Evolutionary conservation across 2,888 invertebrate species (phyloP), one percentile per base, ranked within the genome.

Genomic region (Dioctria rufipes): DNA sequence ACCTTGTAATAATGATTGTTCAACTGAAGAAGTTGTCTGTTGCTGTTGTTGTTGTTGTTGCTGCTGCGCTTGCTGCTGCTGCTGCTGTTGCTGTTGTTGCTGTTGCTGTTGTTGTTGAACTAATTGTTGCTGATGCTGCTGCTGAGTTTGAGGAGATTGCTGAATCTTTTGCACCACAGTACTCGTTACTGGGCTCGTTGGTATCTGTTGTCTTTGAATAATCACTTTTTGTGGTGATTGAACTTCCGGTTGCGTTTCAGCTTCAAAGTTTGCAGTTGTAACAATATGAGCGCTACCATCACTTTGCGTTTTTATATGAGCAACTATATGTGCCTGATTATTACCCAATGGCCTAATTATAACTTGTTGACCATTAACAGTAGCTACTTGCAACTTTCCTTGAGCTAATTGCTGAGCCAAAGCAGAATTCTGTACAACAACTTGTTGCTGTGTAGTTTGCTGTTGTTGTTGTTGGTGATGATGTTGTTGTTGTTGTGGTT

Each of bases 361-460:
- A 43, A 96, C 95, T 88, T 96, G 96, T 86, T 96, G 96, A 0
- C 96, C 96, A 87, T 95, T 95, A 42, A 96, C 93, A 0, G 95
- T 95, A 0, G 95, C 95, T 80, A 96, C 91, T 87, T 95, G 95
- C 6, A 95, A 92, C 88, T 95, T 96, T 5, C 95, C 96, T 13
- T 94, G 92, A 2, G 95, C 95, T 82, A 96, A 90, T 87, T 96
- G 95, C 86, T 95, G 95, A 13, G 94, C 95, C 60, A 96, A 89
- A 25, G 92, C 92, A 3, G 93, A 93, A 87, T 94, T 95, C 85
- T 94, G 95, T 66, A 95, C 94, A 66, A 95, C 93, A 81, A 95
- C 93, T 89, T 95, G 95, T 80, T 85, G 87, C 77, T 84, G 86
- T 83, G 85, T 86, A 84, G 81, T 87, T 81, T 77, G 86, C 84